phyloP scores from a whole-genome alignment of 1,140 invertebrate species.

The Apis dorsata region DNA sequence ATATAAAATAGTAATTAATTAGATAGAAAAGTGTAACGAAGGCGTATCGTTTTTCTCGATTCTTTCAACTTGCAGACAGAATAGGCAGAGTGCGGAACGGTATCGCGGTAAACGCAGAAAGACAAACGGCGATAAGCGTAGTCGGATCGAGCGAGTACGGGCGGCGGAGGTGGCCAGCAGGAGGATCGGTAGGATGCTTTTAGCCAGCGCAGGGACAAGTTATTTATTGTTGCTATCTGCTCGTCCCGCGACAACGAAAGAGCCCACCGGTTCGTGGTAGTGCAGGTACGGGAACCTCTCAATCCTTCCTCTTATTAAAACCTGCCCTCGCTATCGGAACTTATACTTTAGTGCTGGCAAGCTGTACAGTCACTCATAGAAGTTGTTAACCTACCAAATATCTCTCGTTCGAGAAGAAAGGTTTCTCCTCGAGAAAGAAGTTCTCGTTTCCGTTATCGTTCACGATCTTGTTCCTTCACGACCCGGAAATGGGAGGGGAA shows the following conservation, averaged over 20 bases:
- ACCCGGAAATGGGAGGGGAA: too few species aligned
- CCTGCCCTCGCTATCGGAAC: conserved; percentile 77
- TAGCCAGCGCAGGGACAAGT: conserved; percentile 76
- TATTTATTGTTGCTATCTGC: conserved; percentile 80
- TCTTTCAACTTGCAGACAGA: not conserved
- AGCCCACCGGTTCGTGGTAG: conserved; percentile 63
- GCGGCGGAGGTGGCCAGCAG: conserved; percentile 53
- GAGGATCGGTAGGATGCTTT: conserved; percentile 73
- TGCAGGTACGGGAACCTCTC: conserved; percentile 71
- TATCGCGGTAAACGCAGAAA: conserved; percentile 42
- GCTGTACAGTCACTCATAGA: conserved; percentile 70
- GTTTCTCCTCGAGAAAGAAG: not conserved
- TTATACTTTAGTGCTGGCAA: conserved; percentile 68
- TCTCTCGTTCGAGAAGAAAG: too few species aligned
- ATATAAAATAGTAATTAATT: not conserved
- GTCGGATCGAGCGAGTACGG: conserved; percentile 22
- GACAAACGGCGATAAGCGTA: conserved; percentile 34
- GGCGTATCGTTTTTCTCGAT: not conserved
- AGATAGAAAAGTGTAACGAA: not conserved
- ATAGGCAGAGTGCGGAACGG: conserved; percentile 33
- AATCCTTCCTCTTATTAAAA: conserved; percentile 79
- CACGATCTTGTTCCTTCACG: too few species aligned
- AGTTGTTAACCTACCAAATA: conserved; percentile 33
- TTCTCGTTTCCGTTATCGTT: not conserved
- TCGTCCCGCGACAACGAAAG: conserved; percentile 62